Evolutionary conservation across 2,888 invertebrate species (phyloP).

Genomic region (Exocentrus adspersus): DNA sequence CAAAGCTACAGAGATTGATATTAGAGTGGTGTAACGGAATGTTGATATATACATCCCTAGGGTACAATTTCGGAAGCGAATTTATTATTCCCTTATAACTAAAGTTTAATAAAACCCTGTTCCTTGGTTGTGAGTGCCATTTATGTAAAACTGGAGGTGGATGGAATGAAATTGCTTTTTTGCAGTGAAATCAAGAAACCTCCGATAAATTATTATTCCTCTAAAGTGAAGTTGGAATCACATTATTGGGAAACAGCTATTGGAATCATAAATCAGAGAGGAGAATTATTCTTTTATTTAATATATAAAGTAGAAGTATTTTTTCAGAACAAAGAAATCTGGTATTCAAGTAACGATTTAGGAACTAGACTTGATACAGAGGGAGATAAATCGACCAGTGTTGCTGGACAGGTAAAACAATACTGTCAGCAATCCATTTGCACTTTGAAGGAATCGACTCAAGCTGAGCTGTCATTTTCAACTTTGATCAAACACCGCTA

Average conservation of each 20-base stretch:
- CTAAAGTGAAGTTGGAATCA: background rate
- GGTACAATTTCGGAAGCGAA: background rate
- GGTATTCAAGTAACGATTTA: too few species aligned
- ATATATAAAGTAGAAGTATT: too few species aligned
- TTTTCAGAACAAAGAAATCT: too few species aligned
- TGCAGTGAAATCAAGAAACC: background rate
- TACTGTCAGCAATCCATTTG: background rate
- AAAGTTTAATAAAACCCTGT: background rate
- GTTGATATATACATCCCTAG: background rate
- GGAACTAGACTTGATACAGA: too few species aligned
- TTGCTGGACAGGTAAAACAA: background rate
- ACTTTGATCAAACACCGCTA: background rate
- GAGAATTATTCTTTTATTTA: too few species aligned
- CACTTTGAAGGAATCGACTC: background rate
- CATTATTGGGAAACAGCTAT: too few species aligned
- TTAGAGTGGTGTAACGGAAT: background rate
- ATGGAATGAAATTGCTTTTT: background rate
- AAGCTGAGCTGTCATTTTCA: conserved; percentile 1
- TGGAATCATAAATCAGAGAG: too few species aligned
- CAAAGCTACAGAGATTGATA: background rate
- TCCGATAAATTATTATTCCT: background rate
- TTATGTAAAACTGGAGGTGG: background rate
- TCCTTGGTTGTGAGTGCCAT: background rate
- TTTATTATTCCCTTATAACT: background rate
- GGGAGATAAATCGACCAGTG: too few species aligned